Percentiles rank a stretch among this genome's conserved stretches.
phyloP scores from a whole-genome alignment of 1,140 invertebrate species.

The Cryptotermes secundus region DNA sequence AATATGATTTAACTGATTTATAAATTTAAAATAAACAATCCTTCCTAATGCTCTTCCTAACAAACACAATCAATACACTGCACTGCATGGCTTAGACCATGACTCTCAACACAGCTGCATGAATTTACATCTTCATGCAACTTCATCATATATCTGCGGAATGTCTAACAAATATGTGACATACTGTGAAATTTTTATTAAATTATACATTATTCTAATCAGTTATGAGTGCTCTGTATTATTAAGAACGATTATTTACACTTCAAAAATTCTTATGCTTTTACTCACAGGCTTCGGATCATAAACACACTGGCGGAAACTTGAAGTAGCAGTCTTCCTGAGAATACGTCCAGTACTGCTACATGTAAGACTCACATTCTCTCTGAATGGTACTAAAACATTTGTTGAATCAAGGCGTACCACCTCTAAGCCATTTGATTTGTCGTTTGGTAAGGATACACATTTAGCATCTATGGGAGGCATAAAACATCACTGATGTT shows the following conservation, averaged over 20 bases:
- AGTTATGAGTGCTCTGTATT: no score
- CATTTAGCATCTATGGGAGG: constrained; percentile 77
- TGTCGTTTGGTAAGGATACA: constrained; percentile 84
- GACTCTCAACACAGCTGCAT: no score
- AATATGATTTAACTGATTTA: no score
- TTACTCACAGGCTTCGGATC: constrained; percentile 78
- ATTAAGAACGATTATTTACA: neutral
- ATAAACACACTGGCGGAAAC: constrained; percentile 92
- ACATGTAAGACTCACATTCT: constrained; percentile 86
- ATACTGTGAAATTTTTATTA: no score
- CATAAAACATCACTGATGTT: neutral
- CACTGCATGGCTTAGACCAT: no score
- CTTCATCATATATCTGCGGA: no score
- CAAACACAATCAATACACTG: no score
- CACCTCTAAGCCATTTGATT: constrained; percentile 78
- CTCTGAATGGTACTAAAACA: constrained; percentile 81
- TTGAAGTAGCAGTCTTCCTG: constrained; percentile 74
- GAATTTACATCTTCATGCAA: no score
- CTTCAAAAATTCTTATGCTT: neutral
- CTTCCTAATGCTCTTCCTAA: no score
- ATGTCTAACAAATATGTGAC: no score
- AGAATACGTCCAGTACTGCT: constrained; percentile 72
- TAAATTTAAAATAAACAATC: no score
- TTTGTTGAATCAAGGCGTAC: constrained; percentile 73
- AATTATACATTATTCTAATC: no score